phyloP scores from a whole-genome alignment of 2,888 invertebrate species.

The Thereva unica region DNA sequence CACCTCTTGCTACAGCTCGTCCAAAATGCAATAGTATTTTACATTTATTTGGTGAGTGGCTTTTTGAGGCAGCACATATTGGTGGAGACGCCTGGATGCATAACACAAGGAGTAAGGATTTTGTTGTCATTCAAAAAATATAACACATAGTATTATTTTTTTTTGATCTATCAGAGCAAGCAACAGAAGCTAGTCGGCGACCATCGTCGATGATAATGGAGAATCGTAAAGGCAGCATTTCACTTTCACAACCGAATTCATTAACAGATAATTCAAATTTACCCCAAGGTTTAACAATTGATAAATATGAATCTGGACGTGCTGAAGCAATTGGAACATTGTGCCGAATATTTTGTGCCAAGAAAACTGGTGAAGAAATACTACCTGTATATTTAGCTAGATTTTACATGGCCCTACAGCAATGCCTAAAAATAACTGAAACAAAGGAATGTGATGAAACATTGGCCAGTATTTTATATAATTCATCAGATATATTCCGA shows the following conservation, averaged over 20 bases:
- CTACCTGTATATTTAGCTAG: constrained; percentile 90
- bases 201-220: constrained; percentile 71
- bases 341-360: constrained; percentile 94
- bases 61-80: constrained; percentile 93
- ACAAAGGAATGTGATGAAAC: constrained; percentile 74
- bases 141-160: background rate
- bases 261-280: constrained; percentile 70
- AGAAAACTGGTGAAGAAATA: constrained; percentile 89
- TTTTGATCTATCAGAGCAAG: constrained; percentile 51
- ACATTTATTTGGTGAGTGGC: constrained; percentile 94
- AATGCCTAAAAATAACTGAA: constrained; percentile 75
- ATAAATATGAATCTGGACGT: constrained; percentile 81
- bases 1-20: constrained; percentile 73
- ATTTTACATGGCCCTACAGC: constrained; percentile 88
- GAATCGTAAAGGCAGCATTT: constrained; percentile 61
- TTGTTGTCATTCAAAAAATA: constrained; percentile 37
- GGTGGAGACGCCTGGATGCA: constrained; percentile 71
- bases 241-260: constrained; percentile 68
- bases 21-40: constrained; percentile 95
- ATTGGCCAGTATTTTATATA: constrained; percentile 84
- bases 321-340: constrained; percentile 95
- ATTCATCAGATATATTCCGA: constrained; percentile 85
- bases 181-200: constrained; percentile 62
- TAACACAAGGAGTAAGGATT: constrained; percentile 60
- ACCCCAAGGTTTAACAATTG: constrained; percentile 71